Percentiles rank a stretch among this genome's conserved stretches.
Conservation (phyloP, 2,888 invertebrate genomes). For the Teinopalpus imperialis region DNA sequence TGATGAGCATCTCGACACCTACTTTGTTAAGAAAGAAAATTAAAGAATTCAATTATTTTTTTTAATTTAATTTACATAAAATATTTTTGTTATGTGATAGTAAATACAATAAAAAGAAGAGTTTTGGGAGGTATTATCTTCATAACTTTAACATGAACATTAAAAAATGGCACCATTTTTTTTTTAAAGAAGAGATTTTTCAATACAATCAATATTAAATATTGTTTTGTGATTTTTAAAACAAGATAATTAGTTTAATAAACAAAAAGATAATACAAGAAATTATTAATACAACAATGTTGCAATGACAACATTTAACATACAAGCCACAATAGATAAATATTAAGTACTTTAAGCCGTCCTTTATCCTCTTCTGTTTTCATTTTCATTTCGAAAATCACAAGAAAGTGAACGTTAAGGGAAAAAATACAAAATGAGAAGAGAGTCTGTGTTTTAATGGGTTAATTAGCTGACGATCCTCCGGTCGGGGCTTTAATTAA, state of each 20-base stretch:
- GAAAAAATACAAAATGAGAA: slow-evolving; percentile 71
- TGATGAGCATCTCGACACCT: slow-evolving; percentile 48
- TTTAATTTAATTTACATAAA: slow-evolving; percentile 16
- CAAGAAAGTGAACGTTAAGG: slow-evolving; percentile 68
- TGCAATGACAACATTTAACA: too few species aligned
- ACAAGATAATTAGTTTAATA: too few species aligned
- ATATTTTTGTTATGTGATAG: background rate
- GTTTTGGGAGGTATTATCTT: too few species aligned
- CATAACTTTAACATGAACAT: too few species aligned
- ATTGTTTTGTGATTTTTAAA: too few species aligned
- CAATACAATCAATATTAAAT: too few species aligned
- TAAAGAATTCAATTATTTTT: slow-evolving; percentile 30
- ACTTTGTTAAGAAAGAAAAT: slow-evolving; percentile 50
- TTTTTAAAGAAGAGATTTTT: too few species aligned
- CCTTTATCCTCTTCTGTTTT: slow-evolving; percentile 31
- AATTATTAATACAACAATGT: too few species aligned
- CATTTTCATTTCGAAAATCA: slow-evolving; percentile 65
- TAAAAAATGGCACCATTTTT: too few species aligned
- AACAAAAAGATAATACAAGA: too few species aligned
- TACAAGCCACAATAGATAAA: slow-evolving; percentile 29
- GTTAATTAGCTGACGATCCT: slow-evolving; percentile 79
- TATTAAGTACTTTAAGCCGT: too few species aligned
- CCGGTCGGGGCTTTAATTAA: slow-evolving; percentile 76
- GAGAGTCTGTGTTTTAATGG: slow-evolving; percentile 78
- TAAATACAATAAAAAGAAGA: too few species aligned